These are phyloP conservation scores for Perca schrenkii DNA, from an alignment of 2,113 vertebrate species.

Conservation along the genomic window DNA sequence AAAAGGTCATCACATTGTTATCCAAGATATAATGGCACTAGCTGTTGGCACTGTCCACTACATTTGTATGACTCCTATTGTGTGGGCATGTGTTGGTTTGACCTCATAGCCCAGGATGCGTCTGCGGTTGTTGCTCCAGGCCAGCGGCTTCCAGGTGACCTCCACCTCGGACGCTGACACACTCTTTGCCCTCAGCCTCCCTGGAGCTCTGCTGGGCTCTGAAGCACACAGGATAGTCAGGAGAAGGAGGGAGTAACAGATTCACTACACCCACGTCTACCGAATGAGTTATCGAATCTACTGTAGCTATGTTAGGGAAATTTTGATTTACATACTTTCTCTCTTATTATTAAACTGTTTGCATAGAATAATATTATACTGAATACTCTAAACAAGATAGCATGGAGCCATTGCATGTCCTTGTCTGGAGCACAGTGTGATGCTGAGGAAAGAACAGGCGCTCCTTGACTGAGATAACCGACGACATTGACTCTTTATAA, in stretches of 20 bases:
- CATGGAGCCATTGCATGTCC: too few relatives aligned
- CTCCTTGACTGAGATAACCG: too few relatives aligned
- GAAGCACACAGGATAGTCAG: slow-evolving; percentile 44
- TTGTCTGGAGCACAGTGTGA: too few relatives aligned
- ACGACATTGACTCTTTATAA: too few relatives aligned
- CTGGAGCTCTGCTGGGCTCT: slow-evolving; percentile 92
- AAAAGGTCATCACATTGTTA: slow-evolving; percentile 30
- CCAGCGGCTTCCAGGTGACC: slow-evolving; percentile 91
- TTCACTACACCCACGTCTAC: slow-evolving; percentile 47
- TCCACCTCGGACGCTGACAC: slow-evolving; percentile 92
- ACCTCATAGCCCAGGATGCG: slow-evolving; percentile 97
- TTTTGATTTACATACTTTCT: too few relatives aligned
- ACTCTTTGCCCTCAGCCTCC: slow-evolving; percentile 88
- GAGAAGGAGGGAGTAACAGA: slow-evolving; percentile 27
- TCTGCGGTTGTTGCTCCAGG: slow-evolving; percentile 90
- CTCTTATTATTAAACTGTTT: too few relatives aligned
- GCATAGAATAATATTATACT: too few relatives aligned
- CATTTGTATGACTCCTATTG: slow-evolving; percentile 29
- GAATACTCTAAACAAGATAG: too few relatives aligned
- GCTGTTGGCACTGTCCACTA: slow-evolving; percentile 36
- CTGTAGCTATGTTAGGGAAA: background rate
- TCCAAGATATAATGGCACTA: slow-evolving; percentile 25
- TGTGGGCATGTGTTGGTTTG: slow-evolving; percentile 77
- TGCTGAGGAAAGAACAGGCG: too few relatives aligned
- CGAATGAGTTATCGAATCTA: slow-evolving; percentile 21